phyloP scores from a whole-genome alignment of 2,888 invertebrate species.

The Athalia circularis region DNA sequence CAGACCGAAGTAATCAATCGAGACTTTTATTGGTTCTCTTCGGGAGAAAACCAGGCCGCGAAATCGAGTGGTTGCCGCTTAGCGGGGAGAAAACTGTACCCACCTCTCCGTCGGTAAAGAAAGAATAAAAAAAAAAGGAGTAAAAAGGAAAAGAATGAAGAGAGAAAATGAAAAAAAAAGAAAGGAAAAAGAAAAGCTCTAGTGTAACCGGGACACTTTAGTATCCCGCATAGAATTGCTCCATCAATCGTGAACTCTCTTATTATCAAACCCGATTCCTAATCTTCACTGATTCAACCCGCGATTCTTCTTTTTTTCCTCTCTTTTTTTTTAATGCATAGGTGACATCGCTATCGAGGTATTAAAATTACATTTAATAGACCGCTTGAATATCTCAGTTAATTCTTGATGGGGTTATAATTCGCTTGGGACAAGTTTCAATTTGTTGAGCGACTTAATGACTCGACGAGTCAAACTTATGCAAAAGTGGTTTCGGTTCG shows the following conservation, averaged over 20 bases:
- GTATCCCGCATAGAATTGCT: neutral
- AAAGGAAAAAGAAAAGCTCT: neutral
- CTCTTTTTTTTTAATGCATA: too few relatives aligned
- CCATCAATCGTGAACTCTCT: neutral
- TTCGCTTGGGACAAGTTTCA: conserved; percentile 2
- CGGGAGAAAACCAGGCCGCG: conserved; percentile 25
- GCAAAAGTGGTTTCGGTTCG: neutral
- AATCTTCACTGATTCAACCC: too few relatives aligned
- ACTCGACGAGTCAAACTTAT: neutral
- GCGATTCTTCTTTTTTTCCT: too few relatives aligned
- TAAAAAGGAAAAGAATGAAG: neutral
- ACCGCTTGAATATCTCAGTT: too few relatives aligned
- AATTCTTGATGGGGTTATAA: neutral
- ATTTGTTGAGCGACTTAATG: neutral
- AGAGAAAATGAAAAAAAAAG: neutral
- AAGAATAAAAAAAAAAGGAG: neutral
- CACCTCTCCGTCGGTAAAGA: neutral
- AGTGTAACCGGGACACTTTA: conserved; percentile 10
- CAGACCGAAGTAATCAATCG: conserved; percentile 35
- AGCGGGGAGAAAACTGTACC: conserved; percentile 1
- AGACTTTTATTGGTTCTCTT: conserved; percentile 37
- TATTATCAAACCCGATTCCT: neutral
- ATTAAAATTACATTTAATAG: too few relatives aligned
- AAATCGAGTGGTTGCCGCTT: conserved; percentile 21
- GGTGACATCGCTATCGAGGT: too few relatives aligned